These are phyloP conservation scores for Phortica variegata DNA, from an alignment of 1,140 invertebrate genomes.

Conservation along the genomic window DNA sequence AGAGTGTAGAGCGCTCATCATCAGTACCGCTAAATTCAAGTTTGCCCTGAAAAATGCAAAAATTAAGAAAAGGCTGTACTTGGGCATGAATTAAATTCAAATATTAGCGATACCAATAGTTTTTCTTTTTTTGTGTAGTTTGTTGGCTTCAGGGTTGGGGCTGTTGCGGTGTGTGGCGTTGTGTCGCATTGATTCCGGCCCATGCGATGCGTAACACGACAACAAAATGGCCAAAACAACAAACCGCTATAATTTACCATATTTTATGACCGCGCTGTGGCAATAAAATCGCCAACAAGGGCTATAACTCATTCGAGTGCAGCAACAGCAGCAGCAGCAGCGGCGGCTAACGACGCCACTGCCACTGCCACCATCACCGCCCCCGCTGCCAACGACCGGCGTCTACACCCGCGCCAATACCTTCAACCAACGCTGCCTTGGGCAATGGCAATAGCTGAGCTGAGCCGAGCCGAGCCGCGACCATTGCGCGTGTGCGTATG, in stretches of 20 bases:
- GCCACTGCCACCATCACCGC: slow-evolving; percentile 36
- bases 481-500: slow-evolving; percentile 14
- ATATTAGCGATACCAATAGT: too few species aligned
- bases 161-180: slow-evolving; percentile 24
- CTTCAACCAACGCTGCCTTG: slow-evolving; percentile 3
- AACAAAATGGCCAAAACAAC: slow-evolving; percentile 57
- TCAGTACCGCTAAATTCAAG: too few species aligned
- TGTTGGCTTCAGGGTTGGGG: too few species aligned
- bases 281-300: slow-evolving; percentile 57
- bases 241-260: slow-evolving; percentile 58
- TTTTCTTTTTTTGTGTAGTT: too few species aligned
- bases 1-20: too few species aligned
- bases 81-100: too few species aligned
- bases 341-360: slow-evolving; percentile 14
- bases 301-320: slow-evolving; percentile 55
- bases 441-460: not conserved
- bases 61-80: too few species aligned
- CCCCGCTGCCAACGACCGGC: slow-evolving; percentile 29
- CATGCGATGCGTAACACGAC: slow-evolving; percentile 50
- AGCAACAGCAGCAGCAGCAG: slow-evolving; percentile 23
- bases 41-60: too few species aligned
- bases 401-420: slow-evolving; percentile 5
- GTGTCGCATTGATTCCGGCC: slow-evolving; percentile 38
- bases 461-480: not conserved
- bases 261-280: slow-evolving; percentile 57